Base-by-base conservation (phyloP, 1,140 invertebrate species). In the Aradophagus sp. region DNA sequence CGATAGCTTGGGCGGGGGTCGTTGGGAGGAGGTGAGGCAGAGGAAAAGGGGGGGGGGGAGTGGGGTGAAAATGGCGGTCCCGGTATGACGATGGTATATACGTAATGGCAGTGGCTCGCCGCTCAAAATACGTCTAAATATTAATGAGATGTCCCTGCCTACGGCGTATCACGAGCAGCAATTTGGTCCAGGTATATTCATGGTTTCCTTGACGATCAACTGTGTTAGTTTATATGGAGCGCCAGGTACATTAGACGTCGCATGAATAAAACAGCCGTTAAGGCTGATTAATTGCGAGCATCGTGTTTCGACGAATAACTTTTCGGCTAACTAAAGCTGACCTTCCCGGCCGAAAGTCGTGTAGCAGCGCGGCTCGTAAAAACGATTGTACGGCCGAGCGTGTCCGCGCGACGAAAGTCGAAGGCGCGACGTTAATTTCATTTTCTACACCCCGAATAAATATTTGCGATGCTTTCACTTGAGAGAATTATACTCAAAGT, bases 61-160 rank as follows among this genome's bases (percentile, higher is more conserved):
- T n/a, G n/a, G n/a, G 66, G 39, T 14, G 65, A 56, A 63, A 62
- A 73, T 74, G 66, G 55, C 59, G 72, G 65, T 48, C 31, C 52
- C 41, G 44, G 50, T 10, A 53, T 58, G 63, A 75, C 63, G 73
- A 44, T 23, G 63, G 63, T 45, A 35, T n/a, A n/a, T 62, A 66
- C 59, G 55, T 72, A 69, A 72, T 72, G 56, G 66, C 44, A 73
- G 74, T 77, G 77, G 76, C 76, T 79, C 79, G 78, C 77, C 75
- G 77, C 79, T 82, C 82, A 81, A 84, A 84, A 84, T 82, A 80
- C 80, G 81, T 84, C 82, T 84, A 84, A 83, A 84, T 84, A 84
- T 83, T 83, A 84, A 84, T 83, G 80, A 82, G 81, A 79, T 82
- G 79, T 84, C 82, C 80, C 79, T 82, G 81, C 82, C 80, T 81